Percentiles rank a stretch among this genome's conserved stretches.
Evolutionary conservation across 2,113 vertebrate species (phyloP).

Genomic region (Amblyornis subalaris): DNA sequence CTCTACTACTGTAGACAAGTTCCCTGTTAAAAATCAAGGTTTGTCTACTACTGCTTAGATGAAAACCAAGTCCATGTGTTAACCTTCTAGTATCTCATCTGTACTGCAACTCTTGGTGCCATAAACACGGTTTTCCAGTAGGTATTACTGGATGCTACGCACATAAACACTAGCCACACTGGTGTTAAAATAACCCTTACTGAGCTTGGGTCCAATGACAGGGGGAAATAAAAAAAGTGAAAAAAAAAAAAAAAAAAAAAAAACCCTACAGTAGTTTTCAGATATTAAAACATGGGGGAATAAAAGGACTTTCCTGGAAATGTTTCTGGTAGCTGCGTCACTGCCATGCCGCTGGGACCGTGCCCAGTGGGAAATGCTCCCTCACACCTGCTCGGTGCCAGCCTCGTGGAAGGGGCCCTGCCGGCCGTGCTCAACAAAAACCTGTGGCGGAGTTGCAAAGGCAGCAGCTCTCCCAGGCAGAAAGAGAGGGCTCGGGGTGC

Average conservation of each 20-base stretch:
- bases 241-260: not conserved
- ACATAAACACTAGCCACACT: not conserved
- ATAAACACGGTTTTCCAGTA: not conserved
- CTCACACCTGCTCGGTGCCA: too few relatives aligned
- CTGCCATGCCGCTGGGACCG: rapidly evolving
- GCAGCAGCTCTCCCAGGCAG: not conserved
- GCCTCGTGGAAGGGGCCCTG: too few relatives aligned
- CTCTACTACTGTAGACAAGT: not conserved
- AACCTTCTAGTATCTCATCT: not conserved
- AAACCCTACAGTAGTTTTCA: not conserved
- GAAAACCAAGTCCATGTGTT: rapidly evolving
- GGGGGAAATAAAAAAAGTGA: not conserved
- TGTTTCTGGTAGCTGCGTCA: not conserved
- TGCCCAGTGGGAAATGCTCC: not conserved
- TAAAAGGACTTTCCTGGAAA: not conserved
- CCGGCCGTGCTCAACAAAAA: rapidly evolving
- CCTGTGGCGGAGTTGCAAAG: rapidly evolving
- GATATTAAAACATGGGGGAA: not conserved
- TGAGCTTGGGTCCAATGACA: not conserved
- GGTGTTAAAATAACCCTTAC: not conserved
- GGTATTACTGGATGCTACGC: rapidly evolving
- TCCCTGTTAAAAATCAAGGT: not conserved
- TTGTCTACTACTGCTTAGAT: not conserved
- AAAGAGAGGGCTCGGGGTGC: not conserved
- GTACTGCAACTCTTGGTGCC: not conserved